phyloP scores from a whole-genome alignment of 2,113 vertebrate species.

The Phoenicopterus ruber region DNA sequence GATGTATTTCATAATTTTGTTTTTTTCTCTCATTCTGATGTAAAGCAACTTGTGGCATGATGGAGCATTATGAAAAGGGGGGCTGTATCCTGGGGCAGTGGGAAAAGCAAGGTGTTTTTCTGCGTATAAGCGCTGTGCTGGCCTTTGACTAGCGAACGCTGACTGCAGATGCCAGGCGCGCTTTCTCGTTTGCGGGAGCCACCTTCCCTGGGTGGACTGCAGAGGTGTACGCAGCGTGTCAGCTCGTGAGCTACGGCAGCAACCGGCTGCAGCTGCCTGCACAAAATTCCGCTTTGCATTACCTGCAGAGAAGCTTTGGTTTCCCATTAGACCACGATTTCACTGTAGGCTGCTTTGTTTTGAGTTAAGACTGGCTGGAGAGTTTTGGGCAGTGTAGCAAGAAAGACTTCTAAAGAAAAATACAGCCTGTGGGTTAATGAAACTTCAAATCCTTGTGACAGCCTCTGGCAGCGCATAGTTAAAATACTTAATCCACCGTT shows the following conservation, averaged over 20 bases:
- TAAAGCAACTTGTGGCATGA: neutral
- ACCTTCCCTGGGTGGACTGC: neutral
- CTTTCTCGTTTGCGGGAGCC: neutral
- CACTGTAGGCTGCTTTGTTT: neutral
- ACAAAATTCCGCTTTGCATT: neutral
- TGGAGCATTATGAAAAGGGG: neutral
- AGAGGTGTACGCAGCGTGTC: neutral
- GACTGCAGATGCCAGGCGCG: no score
- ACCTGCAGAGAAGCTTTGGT: neutral
- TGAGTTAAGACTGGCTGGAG: neutral
- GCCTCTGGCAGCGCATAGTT: neutral
- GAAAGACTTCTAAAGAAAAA: neutral
- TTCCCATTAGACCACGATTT: accelerated
- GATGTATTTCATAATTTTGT: neutral
- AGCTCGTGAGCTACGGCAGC: no score
- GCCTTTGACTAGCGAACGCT: accelerated
- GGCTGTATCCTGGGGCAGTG: neutral
- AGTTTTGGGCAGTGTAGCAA: neutral
- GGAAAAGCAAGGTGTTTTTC: neutral
- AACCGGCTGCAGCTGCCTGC: neutral
- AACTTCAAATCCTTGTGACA: neutral
- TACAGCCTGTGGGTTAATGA: neutral
- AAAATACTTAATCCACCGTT: neutral
- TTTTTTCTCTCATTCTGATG: neutral
- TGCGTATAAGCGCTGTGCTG: accelerated